Evolutionary conservation across 2,888 invertebrate species (phyloP).

Genomic region (Synanthedon andrenaeformis): DNA sequence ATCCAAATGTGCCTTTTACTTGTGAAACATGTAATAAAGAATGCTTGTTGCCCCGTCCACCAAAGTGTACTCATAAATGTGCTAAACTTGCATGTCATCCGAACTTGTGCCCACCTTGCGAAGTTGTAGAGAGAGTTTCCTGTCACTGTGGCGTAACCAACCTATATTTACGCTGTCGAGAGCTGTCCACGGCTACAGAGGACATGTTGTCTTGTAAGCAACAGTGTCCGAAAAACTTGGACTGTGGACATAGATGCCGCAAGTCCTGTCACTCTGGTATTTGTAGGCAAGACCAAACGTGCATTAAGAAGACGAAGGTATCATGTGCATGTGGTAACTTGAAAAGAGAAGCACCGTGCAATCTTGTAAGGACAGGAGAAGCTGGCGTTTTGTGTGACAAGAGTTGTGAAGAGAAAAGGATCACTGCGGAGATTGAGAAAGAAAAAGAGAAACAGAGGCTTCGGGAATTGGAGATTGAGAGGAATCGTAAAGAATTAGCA

Average conservation of each 20-base stretch:
- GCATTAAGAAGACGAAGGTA: slow-evolving; percentile 84
- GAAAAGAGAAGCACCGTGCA: slow-evolving; percentile 80
- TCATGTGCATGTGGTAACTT: slow-evolving; percentile 82
- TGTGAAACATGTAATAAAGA: slow-evolving; percentile 57
- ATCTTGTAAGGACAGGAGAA: slow-evolving; percentile 56
- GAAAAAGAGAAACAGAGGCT: slow-evolving; percentile 68
- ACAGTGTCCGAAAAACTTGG: slow-evolving; percentile 87
- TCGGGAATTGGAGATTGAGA: slow-evolving; percentile 73
- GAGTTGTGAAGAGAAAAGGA: slow-evolving; percentile 70
- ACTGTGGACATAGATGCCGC: slow-evolving; percentile 87
- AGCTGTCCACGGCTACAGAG: slow-evolving; percentile 68
- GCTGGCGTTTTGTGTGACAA: slow-evolving; percentile 73
- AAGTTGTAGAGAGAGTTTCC: slow-evolving; percentile 73
- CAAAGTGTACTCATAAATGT: slow-evolving; percentile 82
- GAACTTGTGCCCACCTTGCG: slow-evolving; percentile 81
- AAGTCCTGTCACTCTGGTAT: slow-evolving; percentile 79
- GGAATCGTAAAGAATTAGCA: slow-evolving; percentile 78
- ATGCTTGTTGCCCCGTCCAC: slow-evolving; percentile 75
- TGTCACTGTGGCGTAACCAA: slow-evolving; percentile 89
- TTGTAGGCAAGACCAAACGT: slow-evolving; percentile 76
- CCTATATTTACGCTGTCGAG: slow-evolving; percentile 79
- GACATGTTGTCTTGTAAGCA: slow-evolving; percentile 78
- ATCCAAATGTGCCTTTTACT: slow-evolving; percentile 57
- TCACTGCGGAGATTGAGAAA: slow-evolving; percentile 63
- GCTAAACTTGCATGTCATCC: slow-evolving; percentile 76